phyloP scores from a whole-genome alignment of 2,113 vertebrate species.

The Canis aureus region DNA sequence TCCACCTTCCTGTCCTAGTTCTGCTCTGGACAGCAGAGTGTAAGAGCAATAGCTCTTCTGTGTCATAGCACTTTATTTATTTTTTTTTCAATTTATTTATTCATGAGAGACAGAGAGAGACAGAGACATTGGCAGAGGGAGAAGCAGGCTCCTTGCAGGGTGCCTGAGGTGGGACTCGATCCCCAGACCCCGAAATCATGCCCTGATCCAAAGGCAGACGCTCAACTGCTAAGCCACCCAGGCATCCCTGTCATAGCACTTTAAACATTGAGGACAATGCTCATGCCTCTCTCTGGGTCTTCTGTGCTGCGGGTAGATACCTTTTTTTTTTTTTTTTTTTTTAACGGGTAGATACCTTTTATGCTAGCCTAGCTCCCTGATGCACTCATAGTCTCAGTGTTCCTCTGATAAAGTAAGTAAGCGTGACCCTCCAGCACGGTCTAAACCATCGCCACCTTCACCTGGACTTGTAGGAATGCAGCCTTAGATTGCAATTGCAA shows the following conservation, averaged over 20 bases:
- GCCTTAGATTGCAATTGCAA: background rate
- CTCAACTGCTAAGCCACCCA: too few relatives aligned
- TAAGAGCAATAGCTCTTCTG: background rate
- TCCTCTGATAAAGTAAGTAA: background rate
- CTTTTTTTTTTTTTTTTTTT: too few relatives aligned
- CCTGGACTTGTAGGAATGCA: background rate
- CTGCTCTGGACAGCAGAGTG: background rate
- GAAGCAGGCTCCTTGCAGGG: too few relatives aligned
- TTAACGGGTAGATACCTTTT: background rate
- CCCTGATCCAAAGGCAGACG: too few relatives aligned
- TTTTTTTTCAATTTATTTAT: too few relatives aligned
- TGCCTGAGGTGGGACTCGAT: too few relatives aligned
- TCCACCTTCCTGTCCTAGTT: background rate
- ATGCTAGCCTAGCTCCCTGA: background rate
- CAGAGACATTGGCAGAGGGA: too few relatives aligned
- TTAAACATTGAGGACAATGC: background rate
- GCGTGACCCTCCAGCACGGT: background rate
- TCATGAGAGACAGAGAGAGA: too few relatives aligned
- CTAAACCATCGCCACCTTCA: background rate
- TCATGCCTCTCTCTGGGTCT: fast-evolving
- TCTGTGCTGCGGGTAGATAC: background rate
- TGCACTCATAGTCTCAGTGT: fast-evolving
- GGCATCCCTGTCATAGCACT: background rate
- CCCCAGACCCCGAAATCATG: too few relatives aligned
- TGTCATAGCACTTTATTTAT: background rate